These are phyloP conservation scores for Perccottus glenii DNA, from an alignment of 2,113 vertebrate genomes.

Conservation along the genomic window DNA sequence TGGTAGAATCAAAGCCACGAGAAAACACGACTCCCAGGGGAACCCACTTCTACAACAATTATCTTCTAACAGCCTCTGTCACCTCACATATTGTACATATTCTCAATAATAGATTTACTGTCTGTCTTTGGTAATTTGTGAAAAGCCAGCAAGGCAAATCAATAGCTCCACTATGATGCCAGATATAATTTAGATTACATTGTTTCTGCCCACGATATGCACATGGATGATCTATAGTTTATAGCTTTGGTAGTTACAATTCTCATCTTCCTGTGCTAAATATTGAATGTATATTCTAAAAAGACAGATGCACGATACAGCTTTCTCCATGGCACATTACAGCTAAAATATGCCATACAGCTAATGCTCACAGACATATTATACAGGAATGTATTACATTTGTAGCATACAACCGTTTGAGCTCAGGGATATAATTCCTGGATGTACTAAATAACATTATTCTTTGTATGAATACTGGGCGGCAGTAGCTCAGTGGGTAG, in stretches of 20 bases:
- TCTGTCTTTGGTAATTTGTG: constrained; percentile 42
- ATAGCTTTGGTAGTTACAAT: neutral
- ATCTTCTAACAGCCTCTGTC: constrained; percentile 49
- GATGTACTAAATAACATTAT: no score
- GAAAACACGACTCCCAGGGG: constrained; percentile 50
- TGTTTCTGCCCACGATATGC: constrained; percentile 4
- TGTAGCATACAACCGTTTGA: no score
- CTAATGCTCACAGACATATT: no score
- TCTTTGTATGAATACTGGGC: no score
- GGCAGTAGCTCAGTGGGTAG: no score
- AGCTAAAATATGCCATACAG: no score
- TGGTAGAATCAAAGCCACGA: constrained; percentile 58
- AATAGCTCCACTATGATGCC: constrained; percentile 21
- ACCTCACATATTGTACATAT: constrained; percentile 30
- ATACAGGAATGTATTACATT: no score
- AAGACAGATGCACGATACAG: no score
- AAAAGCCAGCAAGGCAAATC: constrained; percentile 15
- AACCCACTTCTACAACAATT: constrained; percentile 53
- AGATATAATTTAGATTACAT: constrained; percentile 26
- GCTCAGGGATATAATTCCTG: no score
- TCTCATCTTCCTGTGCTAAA: neutral
- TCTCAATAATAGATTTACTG: constrained; percentile 41
- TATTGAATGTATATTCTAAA: no score
- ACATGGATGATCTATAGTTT: neutral
- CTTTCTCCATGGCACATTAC: no score